Conservation (phyloP, 1,140 invertebrate species). For the Batillaria attramentaria region DNA sequence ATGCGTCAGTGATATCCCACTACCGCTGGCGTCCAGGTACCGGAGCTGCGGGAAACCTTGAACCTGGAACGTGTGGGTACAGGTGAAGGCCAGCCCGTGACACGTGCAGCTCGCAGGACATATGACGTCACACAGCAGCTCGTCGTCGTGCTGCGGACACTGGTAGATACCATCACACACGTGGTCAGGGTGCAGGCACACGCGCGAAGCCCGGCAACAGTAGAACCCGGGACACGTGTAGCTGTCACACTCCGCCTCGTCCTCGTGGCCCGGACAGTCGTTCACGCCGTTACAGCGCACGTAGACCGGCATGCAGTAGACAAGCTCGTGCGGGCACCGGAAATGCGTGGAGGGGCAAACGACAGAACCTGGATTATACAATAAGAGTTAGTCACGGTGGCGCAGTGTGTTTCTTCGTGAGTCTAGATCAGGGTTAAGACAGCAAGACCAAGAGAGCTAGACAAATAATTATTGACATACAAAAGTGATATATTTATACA, state of each 20-base stretch:
- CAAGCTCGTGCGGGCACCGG: not conserved
- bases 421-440: too few relatives aligned
- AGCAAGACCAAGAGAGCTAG: too few relatives aligned
- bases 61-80: not conserved
- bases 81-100: slow-evolving; percentile 25
- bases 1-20: not conserved
- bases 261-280: slow-evolving; percentile 27
- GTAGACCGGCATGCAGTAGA: slow-evolving; percentile 20
- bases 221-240: slow-evolving; percentile 1
- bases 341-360: slow-evolving; percentile 23
- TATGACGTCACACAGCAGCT: slow-evolving; percentile 23
- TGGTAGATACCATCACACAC: slow-evolving; percentile 27
- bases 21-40: too few relatives aligned
- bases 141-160: slow-evolving; percentile 31
- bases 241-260: slow-evolving; percentile 3
- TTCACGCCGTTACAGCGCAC: slow-evolving; percentile 31
- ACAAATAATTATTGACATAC: too few relatives aligned
- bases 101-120: slow-evolving; percentile 21
- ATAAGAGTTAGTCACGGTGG: too few relatives aligned
- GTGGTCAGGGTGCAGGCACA: slow-evolving; percentile 21
- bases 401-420: too few relatives aligned
- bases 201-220: not conserved
- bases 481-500: too few relatives aligned
- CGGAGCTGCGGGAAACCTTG: not conserved
- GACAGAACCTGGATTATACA: too few relatives aligned